Percentiles rank a stretch among this genome's conserved stretches.
phyloP scores from a whole-genome alignment of 1,140 invertebrate species.

The Rhynchophorus ferrugineus region DNA sequence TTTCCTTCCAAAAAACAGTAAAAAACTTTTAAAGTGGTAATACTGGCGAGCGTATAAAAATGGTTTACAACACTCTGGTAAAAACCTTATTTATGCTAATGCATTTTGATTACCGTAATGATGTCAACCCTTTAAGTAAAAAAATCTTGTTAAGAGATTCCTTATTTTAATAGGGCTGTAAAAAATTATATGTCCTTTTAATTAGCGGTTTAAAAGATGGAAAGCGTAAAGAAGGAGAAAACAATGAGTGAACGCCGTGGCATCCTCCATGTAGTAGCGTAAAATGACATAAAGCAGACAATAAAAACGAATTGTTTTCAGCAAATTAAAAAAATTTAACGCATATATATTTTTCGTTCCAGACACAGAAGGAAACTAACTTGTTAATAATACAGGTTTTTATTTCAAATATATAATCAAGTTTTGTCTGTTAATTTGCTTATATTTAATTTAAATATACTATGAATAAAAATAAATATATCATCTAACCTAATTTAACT shows the following conservation, averaged over 20 bases:
- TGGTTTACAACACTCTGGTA: slow-evolving; percentile 2
- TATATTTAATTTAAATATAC: too few relatives aligned
- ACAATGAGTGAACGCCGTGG: neutral
- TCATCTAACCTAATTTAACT: too few relatives aligned
- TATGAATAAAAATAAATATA: too few relatives aligned
- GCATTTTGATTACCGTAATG: slow-evolving; percentile 10
- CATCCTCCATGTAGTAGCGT: neutral
- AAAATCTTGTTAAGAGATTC: slow-evolving; percentile 13
- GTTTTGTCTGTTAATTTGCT: too few relatives aligned
- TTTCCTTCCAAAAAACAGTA: neutral
- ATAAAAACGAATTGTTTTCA: neutral
- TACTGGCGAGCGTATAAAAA: neutral
- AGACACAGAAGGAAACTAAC: too few relatives aligned
- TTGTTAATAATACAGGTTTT: too few relatives aligned
- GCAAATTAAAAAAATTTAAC: neutral
- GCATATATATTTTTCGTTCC: neutral
- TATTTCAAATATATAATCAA: too few relatives aligned
- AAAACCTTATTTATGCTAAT: slow-evolving; percentile 11
- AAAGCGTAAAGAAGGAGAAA: slow-evolving; percentile 2
- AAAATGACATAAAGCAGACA: neutral
- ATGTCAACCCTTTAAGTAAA: slow-evolving; percentile 14
- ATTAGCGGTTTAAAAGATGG: slow-evolving; percentile 3
- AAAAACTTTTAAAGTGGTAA: neutral
- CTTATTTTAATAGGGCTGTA: slow-evolving; percentile 5
- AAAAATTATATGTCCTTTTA: slow-evolving; percentile 13